phyloP scores from a whole-genome alignment of 1,140 invertebrate species.

The Dendrolimus kikuchii region DNA sequence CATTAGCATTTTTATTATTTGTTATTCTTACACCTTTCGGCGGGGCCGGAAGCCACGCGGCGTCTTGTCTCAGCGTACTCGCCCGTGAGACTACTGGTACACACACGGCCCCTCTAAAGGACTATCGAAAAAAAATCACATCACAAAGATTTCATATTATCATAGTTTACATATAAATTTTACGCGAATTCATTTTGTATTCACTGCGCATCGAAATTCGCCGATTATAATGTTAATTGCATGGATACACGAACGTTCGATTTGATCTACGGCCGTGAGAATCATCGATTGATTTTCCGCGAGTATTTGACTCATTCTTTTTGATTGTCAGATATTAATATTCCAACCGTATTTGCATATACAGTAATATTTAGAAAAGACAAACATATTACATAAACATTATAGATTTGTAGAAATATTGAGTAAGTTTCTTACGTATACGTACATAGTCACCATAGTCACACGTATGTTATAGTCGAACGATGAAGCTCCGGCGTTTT shows the following conservation, averaged over 20 bases:
- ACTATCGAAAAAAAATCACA: slow-evolving; percentile 37
- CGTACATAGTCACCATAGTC: no score
- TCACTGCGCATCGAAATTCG: slow-evolving; percentile 53
- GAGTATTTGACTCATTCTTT: slow-evolving; percentile 29
- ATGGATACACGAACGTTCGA: slow-evolving; percentile 59
- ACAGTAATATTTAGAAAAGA: slow-evolving; percentile 14
- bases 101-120: slow-evolving; percentile 29
- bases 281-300: slow-evolving; percentile 60
- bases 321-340: slow-evolving; percentile 36
- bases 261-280: slow-evolving; percentile 68
- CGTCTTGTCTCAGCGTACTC: slow-evolving; percentile 64
- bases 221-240: slow-evolving; percentile 67
- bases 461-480: no score
- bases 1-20: slow-evolving; percentile 75
- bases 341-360: slow-evolving; percentile 31
- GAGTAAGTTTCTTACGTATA: no score
- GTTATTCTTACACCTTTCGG: slow-evolving; percentile 72
- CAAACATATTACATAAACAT: no score
- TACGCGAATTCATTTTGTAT: slow-evolving; percentile 68
- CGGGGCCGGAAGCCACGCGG: slow-evolving; percentile 68
- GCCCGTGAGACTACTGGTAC: slow-evolving; percentile 57
- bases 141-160: slow-evolving; percentile 59
- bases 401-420: no score
- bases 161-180: slow-evolving; percentile 72
- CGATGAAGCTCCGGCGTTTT: no score